A percentile compares a stretch with the other conserved stretches of the same genome.
These are phyloP conservation scores for Cyclophora albipunctata DNA, from an alignment of 2,888 invertebrate species.

Conservation along the genomic window DNA sequence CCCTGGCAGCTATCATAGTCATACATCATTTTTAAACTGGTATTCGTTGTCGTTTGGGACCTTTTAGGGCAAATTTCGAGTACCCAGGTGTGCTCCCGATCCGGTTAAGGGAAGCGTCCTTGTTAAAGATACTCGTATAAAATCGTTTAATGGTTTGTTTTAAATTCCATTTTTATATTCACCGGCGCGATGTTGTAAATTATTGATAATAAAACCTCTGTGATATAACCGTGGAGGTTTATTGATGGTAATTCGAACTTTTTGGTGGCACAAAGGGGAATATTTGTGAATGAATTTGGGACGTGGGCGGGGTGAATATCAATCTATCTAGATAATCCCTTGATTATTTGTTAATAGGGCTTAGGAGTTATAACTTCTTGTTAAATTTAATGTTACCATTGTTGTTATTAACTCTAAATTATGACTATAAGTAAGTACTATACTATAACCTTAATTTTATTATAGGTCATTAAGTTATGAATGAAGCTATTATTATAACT, in stretches of 20 bases:
- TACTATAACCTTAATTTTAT: no score
- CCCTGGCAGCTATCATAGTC: no score
- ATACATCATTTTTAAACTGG: conserved; percentile 30
- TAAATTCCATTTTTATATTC: conserved; percentile 71
- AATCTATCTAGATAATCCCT: conserved; percentile 20
- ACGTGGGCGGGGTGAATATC: conserved; percentile 39
- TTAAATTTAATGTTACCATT: no score
- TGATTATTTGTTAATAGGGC: conserved; percentile 31
- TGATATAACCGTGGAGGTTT: conserved; percentile 30
- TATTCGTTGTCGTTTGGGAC: conserved; percentile 61
- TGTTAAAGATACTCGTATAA: conserved; percentile 72
- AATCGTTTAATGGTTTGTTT: conserved; percentile 75
- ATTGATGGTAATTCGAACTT: conserved; percentile 50
- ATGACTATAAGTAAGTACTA: no score
- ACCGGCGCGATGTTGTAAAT: conserved; percentile 57
- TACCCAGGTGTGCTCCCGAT: conserved; percentile 76
- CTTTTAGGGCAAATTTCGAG: conserved; percentile 71
- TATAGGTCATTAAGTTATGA: no score
- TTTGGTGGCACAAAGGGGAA: conserved; percentile 32
- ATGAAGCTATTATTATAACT: no score
- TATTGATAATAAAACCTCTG: conserved; percentile 55
- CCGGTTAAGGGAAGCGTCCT: conserved; percentile 74
- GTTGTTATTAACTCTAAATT: no score
- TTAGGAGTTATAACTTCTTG: conserved; percentile 12
- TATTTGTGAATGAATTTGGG: conserved; percentile 28